Conservation (phyloP, 2,797 vertebrate species). For the Columba guinea region DNA sequence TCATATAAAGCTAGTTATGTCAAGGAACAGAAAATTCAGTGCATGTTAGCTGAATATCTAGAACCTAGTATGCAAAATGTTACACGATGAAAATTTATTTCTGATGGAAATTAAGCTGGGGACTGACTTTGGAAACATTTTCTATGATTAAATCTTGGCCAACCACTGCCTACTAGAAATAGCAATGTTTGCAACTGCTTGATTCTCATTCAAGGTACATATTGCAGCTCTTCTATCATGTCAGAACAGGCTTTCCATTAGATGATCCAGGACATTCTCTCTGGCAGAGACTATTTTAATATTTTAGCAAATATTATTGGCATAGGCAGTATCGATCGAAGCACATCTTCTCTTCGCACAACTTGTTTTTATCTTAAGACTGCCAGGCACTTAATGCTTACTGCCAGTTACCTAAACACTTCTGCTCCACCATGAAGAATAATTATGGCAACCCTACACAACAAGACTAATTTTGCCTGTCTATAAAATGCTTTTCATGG, state of each 20-base stretch:
- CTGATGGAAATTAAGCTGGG: not conserved
- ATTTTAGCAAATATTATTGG: not conserved
- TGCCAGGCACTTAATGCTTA: not conserved
- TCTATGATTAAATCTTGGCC: not conserved
- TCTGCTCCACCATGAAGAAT: not conserved
- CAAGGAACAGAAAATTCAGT: not conserved
- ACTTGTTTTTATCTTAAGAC: not conserved
- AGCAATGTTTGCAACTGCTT: not conserved
- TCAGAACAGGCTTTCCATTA: not conserved
- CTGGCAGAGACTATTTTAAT: not conserved
- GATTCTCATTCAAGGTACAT: not conserved
- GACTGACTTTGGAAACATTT: constrained; percentile 1
- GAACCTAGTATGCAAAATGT: not conserved
- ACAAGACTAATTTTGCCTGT: constrained; percentile 45
- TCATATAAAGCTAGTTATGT: not conserved
- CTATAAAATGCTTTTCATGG: constrained; percentile 23
- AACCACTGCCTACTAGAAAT: not conserved
- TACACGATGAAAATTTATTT: not conserved
- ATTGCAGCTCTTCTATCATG: not conserved
- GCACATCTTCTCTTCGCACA: not conserved
- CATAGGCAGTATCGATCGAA: not conserved
- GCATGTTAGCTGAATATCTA: not conserved
- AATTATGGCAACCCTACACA: constrained; percentile 23
- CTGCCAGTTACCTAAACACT: constrained; percentile 10
- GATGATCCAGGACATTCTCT: not conserved